A percentile compares a stretch with the other conserved stretches of the same genome.
Conservation (phyloP, 2,797 vertebrate species). For the Ceryle rudis region DNA sequence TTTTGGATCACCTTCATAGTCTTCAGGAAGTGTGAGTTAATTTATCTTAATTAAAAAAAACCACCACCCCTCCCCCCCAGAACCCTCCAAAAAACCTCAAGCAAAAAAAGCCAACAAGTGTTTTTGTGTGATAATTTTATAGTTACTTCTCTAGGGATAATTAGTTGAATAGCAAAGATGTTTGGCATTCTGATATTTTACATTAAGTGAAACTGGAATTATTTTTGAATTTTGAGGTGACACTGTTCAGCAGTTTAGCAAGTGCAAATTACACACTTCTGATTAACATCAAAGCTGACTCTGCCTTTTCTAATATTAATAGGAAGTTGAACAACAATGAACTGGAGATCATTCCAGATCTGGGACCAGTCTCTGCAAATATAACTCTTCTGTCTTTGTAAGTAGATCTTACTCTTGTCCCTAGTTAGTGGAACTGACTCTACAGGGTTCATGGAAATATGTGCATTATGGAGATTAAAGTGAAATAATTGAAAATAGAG, state of each 20-base stretch:
- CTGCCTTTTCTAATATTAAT: constrained; percentile 38
- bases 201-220: not conserved
- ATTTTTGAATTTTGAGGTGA: not conserved
- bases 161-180: not conserved
- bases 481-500: constrained; percentile 46
- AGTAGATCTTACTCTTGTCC: constrained; percentile 76
- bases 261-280: not conserved
- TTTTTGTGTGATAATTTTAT: not conserved
- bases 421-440: constrained; percentile 31
- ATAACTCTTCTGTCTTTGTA: constrained; percentile 90
- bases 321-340: constrained; percentile 95
- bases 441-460: not conserved
- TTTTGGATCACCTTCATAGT: constrained; percentile 86
- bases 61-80: not conserved
- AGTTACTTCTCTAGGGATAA: not conserved
- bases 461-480: constrained; percentile 31
- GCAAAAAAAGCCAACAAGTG: not conserved
- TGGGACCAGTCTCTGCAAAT: constrained; percentile 86
- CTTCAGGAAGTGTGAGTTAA: constrained; percentile 93
- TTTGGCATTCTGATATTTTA: not conserved
- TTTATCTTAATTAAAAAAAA: constrained; percentile 27
- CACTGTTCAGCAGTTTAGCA: not conserved
- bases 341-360: constrained; percentile 86
- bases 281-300: constrained; percentile 23
- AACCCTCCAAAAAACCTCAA: not conserved